phyloP scores from a whole-genome alignment of 1,140 invertebrate genomes.

The Coptotermes formosanus region DNA sequence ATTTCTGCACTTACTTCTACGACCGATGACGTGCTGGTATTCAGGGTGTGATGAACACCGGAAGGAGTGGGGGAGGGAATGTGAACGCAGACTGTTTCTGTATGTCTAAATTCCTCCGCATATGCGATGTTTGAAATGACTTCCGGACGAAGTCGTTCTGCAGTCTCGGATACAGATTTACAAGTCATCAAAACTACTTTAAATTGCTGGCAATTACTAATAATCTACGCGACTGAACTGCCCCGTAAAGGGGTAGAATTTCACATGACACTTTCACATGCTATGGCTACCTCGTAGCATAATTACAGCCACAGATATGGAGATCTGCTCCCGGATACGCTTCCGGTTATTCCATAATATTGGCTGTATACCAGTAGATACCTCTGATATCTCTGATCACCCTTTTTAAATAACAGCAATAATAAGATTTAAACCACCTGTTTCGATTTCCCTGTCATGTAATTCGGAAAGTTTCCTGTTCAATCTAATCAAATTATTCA shows the following conservation, averaged over 20 bases:
- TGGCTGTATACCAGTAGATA: background rate
- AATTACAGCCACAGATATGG: background rate
- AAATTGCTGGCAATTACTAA: background rate
- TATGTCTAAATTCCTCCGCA: no score
- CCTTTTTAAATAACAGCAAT: background rate
- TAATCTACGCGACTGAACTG: background rate
- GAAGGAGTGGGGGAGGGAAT: no score
- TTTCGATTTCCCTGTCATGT: background rate
- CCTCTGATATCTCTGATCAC: background rate
- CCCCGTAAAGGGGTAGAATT: background rate
- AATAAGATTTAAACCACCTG: background rate
- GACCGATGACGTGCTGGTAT: no score
- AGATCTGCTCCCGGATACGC: background rate
- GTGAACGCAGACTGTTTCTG: no score
- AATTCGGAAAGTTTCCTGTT: background rate
- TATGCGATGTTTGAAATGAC: no score
- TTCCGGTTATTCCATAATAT: background rate
- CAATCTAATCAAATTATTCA: background rate
- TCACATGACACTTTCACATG: background rate
- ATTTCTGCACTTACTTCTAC: no score
- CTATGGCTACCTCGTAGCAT: background rate
- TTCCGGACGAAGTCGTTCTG: background rate
- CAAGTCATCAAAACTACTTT: background rate
- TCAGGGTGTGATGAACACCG: no score
- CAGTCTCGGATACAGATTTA: background rate